phyloP scores from a whole-genome alignment of 37 sponge, comb jelly and placozoan genomes.

The Axinella damicornis region DNA sequence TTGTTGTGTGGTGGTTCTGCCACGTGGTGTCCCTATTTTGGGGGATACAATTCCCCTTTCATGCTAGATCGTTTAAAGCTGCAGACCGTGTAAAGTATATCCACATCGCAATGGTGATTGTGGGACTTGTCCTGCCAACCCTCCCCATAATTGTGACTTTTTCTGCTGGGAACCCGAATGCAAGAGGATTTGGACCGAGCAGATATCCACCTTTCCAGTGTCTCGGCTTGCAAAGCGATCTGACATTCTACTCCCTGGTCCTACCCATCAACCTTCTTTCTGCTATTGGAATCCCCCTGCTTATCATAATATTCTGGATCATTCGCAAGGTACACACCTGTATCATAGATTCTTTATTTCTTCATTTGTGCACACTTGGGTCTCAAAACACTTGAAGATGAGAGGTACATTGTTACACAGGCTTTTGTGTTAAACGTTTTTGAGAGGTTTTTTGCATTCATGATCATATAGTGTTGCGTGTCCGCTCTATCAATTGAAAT shows the following conservation, averaged over 20 bases:
- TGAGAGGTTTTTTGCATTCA: too few relatives aligned
- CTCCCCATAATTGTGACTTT: constrained; percentile 11
- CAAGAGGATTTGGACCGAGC: not conserved
- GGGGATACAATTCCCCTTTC: constrained; percentile 36
- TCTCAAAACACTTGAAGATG: too few relatives aligned
- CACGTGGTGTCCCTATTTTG: constrained; percentile 33
- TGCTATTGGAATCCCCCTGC: constrained; percentile 35
- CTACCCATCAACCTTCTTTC: constrained; percentile 31
- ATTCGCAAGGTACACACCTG: constrained; percentile 31
- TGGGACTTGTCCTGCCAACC: constrained; percentile 42
- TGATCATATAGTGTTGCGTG: too few relatives aligned
- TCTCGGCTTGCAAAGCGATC: not conserved
- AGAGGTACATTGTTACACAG: too few relatives aligned
- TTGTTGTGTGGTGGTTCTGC: constrained; percentile 38
- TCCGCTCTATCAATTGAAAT: too few relatives aligned
- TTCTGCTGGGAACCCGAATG: not conserved
- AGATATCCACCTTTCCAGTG: constrained; percentile 46
- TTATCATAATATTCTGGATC: constrained; percentile 47
- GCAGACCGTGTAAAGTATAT: constrained; percentile 25
- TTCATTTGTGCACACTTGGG: too few relatives aligned
- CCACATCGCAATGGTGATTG: constrained; percentile 19
- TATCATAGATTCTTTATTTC: too few relatives aligned
- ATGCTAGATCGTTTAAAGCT: not conserved
- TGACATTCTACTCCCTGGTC: constrained; percentile 24
- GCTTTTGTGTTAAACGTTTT: too few relatives aligned